These are phyloP conservation scores for Anastrepha ludens DNA, from an alignment of 1,140 invertebrate species.

Conservation along the genomic window DNA sequence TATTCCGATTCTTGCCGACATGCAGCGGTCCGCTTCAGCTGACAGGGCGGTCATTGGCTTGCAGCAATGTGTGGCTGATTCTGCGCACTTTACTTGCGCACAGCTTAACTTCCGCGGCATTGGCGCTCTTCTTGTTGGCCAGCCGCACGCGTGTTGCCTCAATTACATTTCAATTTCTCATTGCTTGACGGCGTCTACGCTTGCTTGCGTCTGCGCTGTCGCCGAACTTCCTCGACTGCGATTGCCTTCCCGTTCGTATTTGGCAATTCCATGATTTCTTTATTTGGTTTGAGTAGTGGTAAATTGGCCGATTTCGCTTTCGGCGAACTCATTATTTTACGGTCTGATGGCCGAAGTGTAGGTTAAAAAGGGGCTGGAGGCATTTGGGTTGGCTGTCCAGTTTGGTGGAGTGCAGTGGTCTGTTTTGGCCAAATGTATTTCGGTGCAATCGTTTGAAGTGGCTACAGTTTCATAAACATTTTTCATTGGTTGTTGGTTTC, in stretches of 20 bases:
- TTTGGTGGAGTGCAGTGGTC: no score
- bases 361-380: slow-evolving; percentile 5
- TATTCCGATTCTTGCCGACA: slow-evolving; percentile 19
- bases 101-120: background rate
- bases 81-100: background rate
- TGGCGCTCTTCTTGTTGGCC: background rate
- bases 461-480: background rate
- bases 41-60: slow-evolving; percentile 42
- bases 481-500: background rate
- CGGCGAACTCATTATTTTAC: slow-evolving; percentile 49
- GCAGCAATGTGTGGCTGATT: slow-evolving; percentile 25
- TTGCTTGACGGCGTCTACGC: background rate
- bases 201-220: background rate
- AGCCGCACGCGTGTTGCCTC: slow-evolving; percentile 8
- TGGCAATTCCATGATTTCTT: slow-evolving; percentile 46
- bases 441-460: slow-evolving; percentile 39
- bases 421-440: slow-evolving; percentile 3
- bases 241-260: background rate
- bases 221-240: background rate
- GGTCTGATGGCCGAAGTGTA: background rate
- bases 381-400: background rate
- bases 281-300: slow-evolving; percentile 49
- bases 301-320: slow-evolving; percentile 48
- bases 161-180: slow-evolving; percentile 50
- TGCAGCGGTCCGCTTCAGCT: background rate